Conservation (phyloP, 2,113 vertebrate genomes). For the Corvus hawaiiensis region DNA sequence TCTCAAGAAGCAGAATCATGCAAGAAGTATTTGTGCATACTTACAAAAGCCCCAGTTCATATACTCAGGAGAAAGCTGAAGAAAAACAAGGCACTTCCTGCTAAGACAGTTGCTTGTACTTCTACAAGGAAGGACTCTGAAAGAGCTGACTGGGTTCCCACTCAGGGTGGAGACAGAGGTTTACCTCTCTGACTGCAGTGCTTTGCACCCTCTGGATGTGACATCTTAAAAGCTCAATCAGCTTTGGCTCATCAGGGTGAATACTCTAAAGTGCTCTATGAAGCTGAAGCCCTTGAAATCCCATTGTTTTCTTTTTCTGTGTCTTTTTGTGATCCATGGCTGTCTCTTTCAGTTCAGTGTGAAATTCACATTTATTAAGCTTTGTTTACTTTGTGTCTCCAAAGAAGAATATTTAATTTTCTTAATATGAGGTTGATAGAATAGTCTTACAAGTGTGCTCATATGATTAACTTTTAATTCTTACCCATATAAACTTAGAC, state of each 20-base stretch:
- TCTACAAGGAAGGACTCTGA: neutral
- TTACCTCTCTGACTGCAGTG: neutral
- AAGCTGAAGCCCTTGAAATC: neutral
- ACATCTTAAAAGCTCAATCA: neutral
- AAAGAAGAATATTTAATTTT: neutral
- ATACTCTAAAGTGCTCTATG: neutral
- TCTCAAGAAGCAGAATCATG: neutral
- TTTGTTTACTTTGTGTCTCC: neutral
- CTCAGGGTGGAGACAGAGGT: neutral
- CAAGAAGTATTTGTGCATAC: neutral
- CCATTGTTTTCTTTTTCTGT: neutral
- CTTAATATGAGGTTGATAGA: neutral
- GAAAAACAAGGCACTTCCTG: neutral
- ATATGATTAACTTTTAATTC: neutral
- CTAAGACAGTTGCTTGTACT: neutral
- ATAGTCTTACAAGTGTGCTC: neutral
- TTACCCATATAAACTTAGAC: neutral
- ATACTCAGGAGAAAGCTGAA: neutral
- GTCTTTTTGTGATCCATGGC: neutral
- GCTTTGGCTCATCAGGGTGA: neutral
- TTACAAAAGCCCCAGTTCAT: neutral
- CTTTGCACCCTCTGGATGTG: accelerated
- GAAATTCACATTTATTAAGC: neutral
- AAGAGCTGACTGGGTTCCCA: neutral
- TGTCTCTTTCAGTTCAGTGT: neutral